Evolutionary conservation across 1,140 invertebrate genomes (phyloP), one percentile per base, ranked within the genome.

Genomic region (Zeugodacus cucurbitae): DNA sequence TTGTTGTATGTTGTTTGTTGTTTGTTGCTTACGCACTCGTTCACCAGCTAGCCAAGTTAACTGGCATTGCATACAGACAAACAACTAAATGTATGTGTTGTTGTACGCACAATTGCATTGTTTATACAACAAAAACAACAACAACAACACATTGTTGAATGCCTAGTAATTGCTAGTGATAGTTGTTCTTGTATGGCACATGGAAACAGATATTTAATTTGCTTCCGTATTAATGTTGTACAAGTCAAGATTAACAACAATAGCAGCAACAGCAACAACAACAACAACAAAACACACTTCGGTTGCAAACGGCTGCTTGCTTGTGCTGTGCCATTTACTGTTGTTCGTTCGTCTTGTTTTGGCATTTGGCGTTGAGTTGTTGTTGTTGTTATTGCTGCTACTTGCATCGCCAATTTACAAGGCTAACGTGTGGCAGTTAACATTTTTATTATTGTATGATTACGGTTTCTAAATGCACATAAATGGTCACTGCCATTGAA

Each of bases 391-490:
- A 41, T 41, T 74, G 70, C 20, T 41, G 37, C 37, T 29, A 41
- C 37, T 41, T 58, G 87, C 58, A 54, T 54, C 59, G 91, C 89
- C 74, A 91, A 90, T 86, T 90, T 90, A 90, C 91, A 92, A 92
- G 91, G 91, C 89, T 89, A 92, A 92, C 91, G 86, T 92, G 91
- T 92, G 91, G 59, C 88, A 67, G 88, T 88, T 86, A 82, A 86
- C 78, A 90, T 90, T 90, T 87, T 87, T 87, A 87, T 87, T 87
- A 48, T 82, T 82, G 74, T 48, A 70, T 67, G 87, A 87, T 67
- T 87, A 64, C 62, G 87, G 57, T 48, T 82, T 86, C 58, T 58
- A 82, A 82, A 44, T 48, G 41, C 10, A 48, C 74, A 82, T 48
- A 82, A 82, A 48, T 82, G 67, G 67, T 37, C 67, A 74, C 20